A percentile compares a stretch with the other conserved stretches of the same genome.
phyloP scores from a whole-genome alignment of 1,140 invertebrate genomes.

The Drosophila baimaii region DNA sequence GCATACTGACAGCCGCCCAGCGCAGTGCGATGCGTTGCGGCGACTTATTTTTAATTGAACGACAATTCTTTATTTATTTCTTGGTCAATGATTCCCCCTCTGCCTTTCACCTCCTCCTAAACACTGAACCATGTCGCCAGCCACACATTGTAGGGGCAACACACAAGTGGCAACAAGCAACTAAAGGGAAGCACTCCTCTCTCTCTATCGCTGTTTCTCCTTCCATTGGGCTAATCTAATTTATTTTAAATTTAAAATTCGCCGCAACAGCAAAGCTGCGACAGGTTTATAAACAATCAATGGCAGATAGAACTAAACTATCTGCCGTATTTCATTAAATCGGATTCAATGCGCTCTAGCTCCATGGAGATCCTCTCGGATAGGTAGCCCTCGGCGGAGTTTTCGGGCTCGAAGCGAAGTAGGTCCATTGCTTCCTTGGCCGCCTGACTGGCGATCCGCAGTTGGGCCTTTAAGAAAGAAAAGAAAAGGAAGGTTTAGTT shows the following conservation, averaged over 20 bases:
- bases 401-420: conserved; percentile 88
- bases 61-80: conserved; percentile 75
- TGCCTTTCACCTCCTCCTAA: conserved; percentile 3
- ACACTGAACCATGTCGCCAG: conserved; percentile 53
- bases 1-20: conserved; percentile 49
- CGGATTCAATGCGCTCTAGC: conserved; percentile 71
- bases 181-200: conserved; percentile 22
- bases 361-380: conserved; percentile 84
- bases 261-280: neutral
- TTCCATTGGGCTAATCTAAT: conserved; percentile 27
- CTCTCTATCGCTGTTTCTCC: too few relatives aligned
- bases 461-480: conserved; percentile 64
- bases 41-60: conserved; percentile 72
- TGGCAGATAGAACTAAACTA: conserved; percentile 11
- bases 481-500: neutral
- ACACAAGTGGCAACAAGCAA: conserved; percentile 22
- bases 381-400: conserved; percentile 89
- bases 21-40: conserved; percentile 24
- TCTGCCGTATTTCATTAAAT: conserved; percentile 66
- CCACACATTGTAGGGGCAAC: neutral
- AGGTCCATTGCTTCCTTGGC: conserved; percentile 88
- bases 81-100: conserved; percentile 42
- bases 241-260: conserved; percentile 34
- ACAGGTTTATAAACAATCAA: conserved; percentile 8
- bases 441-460: conserved; percentile 85